These are phyloP conservation scores for Anagyrus pseudococci DNA, from an alignment of 2,888 invertebrate genomes.

Conservation along the genomic window DNA sequence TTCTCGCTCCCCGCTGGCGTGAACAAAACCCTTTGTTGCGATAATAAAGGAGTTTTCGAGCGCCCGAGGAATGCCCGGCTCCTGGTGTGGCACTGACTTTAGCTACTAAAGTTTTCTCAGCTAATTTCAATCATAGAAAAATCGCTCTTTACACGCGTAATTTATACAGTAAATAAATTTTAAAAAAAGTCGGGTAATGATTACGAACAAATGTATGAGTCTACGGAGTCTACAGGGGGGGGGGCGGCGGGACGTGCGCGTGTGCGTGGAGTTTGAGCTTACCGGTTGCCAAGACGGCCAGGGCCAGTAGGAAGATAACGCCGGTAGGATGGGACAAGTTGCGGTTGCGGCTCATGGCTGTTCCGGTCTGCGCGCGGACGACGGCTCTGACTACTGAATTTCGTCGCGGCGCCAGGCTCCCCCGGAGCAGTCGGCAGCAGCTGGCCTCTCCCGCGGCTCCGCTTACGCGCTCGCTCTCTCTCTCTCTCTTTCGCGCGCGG, in stretches of 20 bases:
- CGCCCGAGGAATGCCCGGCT: too few relatives aligned
- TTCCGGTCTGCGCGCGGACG: constrained; percentile 28
- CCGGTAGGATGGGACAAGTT: neutral
- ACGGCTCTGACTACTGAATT: constrained; percentile 58
- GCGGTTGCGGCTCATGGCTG: constrained; percentile 24
- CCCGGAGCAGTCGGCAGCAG: constrained; percentile 44
- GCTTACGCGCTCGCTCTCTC: neutral
- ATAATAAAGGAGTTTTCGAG: too few relatives aligned
- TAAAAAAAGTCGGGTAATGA: neutral
- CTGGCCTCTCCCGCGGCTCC: constrained; percentile 2
- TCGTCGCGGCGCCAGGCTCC: constrained; percentile 48
- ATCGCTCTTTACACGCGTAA: too few relatives aligned
- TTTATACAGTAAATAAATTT: neutral
- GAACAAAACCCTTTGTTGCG: too few relatives aligned
- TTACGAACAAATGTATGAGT: neutral
- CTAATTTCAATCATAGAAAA: too few relatives aligned
- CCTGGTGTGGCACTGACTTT: too few relatives aligned
- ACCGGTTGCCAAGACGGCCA: constrained; percentile 22
- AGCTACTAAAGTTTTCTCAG: too few relatives aligned
- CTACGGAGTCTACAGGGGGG: too few relatives aligned
- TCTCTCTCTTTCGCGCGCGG: neutral
- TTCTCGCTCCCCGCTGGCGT: too few relatives aligned
- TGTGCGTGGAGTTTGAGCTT: constrained; percentile 11
- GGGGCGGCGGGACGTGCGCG: too few relatives aligned
- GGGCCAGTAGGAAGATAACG: neutral